phyloP scores from a whole-genome alignment of 2,113 vertebrate genomes.

The Miniopterus natalensis region DNA sequence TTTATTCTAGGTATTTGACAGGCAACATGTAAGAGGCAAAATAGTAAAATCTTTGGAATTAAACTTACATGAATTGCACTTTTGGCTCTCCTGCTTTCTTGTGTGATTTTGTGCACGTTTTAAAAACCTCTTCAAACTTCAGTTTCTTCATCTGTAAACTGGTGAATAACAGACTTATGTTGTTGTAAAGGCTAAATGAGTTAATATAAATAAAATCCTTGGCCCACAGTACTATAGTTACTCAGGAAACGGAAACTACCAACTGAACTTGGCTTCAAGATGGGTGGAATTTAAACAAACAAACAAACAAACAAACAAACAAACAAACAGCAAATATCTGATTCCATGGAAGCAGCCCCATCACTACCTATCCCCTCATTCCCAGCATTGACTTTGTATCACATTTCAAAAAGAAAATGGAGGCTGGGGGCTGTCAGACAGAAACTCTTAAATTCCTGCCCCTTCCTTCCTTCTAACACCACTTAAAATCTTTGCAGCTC shows the following conservation, averaged over 20 bases:
- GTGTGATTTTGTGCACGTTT: constrained; percentile 18
- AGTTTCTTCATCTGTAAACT: constrained; percentile 32
- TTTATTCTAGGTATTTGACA: constrained; percentile 36
- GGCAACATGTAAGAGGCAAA: background rate
- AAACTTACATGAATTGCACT: background rate
- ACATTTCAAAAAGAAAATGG: constrained; percentile 36
- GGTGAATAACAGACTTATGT: background rate
- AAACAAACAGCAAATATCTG: constrained; percentile 1
- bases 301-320: background rate
- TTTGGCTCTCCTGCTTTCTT: background rate
- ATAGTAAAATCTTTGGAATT: constrained; percentile 29
- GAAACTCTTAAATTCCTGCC: background rate
- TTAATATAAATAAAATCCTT: constrained; percentile 45
- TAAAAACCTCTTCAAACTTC: background rate
- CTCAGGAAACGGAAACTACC: constrained; percentile 47
- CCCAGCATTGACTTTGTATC: background rate
- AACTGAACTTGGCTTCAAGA: background rate
- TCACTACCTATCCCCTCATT: background rate
- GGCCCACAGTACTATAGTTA: background rate
- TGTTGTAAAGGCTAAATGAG: background rate
- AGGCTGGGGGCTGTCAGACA: background rate
- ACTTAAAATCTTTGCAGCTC: background rate
- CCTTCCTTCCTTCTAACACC: background rate
- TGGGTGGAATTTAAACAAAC: constrained; percentile 14
- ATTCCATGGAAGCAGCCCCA: background rate